Conservation (phyloP, 2,888 invertebrate genomes). For the Drosophila buzzatii region DNA sequence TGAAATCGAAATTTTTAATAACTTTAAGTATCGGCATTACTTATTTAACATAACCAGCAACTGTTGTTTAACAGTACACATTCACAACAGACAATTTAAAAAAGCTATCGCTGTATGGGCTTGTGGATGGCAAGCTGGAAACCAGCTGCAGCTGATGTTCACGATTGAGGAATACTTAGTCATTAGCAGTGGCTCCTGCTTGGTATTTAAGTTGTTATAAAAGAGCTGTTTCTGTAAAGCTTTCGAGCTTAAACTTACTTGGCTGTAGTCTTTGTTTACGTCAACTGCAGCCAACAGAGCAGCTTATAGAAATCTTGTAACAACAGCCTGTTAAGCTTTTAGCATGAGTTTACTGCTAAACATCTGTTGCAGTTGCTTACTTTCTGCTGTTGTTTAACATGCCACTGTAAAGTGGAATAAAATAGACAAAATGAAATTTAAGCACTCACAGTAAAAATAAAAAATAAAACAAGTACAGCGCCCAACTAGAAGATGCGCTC, state of each 20-base stretch:
- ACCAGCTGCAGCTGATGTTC: not conserved
- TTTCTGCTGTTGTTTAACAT: not conserved
- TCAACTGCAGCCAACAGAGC: not conserved
- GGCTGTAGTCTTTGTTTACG: not conserved
- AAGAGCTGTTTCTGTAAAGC: not conserved
- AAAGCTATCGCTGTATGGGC: no score
- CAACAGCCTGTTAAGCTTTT: not conserved
- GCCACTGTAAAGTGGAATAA: not conserved
- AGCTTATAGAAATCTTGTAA: not conserved
- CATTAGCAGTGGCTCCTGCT: not conserved
- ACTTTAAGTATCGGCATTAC: not conserved
- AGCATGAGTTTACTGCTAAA: not conserved
- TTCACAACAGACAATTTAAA: not conserved
- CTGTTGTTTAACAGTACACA: not conserved
- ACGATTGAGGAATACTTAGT: not conserved
- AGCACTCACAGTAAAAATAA: no score
- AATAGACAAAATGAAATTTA: no score
- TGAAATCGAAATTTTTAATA: not conserved
- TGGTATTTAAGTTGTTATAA: not conserved
- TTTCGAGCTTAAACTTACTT: not conserved
- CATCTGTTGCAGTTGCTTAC: not conserved
- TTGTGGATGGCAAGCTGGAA: not conserved
- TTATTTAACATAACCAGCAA: not conserved
- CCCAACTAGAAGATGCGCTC: no score
- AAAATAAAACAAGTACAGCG: no score